A percentile compares a stretch with the other conserved stretches of the same genome.
These are phyloP conservation scores for Malurus leucopterus DNA, from an alignment of 2,797 vertebrate genomes.

Conservation along the genomic window DNA sequence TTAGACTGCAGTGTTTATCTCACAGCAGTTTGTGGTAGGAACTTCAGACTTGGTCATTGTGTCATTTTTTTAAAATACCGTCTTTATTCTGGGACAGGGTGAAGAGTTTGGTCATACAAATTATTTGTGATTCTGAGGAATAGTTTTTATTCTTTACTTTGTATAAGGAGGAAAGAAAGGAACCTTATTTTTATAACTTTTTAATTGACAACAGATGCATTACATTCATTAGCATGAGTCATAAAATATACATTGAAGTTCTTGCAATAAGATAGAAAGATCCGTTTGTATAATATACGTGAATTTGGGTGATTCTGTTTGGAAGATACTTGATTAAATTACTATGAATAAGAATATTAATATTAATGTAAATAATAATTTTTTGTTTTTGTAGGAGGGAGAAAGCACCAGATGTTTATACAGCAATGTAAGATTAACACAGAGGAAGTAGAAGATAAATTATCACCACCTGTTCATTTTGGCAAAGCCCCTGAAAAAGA, in stretches of 20 bases:
- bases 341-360: not conserved
- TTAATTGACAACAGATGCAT: not conserved
- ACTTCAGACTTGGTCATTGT: not conserved
- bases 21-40: not conserved
- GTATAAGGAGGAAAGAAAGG: not conserved
- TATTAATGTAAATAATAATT: conserved; percentile 1
- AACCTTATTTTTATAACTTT: not conserved
- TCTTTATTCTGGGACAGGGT: not conserved
- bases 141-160: not conserved
- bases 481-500: conserved; percentile 21
- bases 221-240: not conserved
- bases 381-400: conserved; percentile 34
- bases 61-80: not conserved
- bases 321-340: not conserved
- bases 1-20: not conserved
- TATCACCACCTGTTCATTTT: conserved; percentile 20
- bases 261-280: not conserved
- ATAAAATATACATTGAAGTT: not conserved
- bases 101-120: not conserved
- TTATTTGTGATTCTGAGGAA: not conserved
- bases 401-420: conserved; percentile 33
- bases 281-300: not conserved
- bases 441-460: conserved; percentile 34
- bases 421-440: conserved; percentile 33
- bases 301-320: not conserved